Conservation (phyloP, 2,113 vertebrate species). For the Platysteira castanea region DNA sequence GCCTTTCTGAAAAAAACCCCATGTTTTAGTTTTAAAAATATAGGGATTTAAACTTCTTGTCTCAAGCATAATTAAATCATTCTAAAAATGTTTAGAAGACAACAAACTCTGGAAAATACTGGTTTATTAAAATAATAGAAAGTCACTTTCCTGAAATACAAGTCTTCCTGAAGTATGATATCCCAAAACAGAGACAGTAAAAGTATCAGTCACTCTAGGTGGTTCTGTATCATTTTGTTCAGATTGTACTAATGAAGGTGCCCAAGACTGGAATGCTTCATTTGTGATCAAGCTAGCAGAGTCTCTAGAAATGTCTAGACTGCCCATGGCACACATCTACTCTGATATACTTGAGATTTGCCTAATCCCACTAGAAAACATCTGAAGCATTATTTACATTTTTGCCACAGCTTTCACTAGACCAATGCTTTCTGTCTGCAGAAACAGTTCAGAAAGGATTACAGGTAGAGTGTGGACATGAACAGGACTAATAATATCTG, state of each 20-base stretch:
- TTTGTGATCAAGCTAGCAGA: not conserved
- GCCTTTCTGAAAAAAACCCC: not conserved
- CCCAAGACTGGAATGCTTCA: not conserved
- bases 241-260: not conserved
- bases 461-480: not conserved
- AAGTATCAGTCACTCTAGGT: not conserved
- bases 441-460: not conserved
- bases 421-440: slow-evolving; percentile 1
- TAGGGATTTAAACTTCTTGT: not conserved
- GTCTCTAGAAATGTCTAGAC: not conserved
- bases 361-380: not conserved
- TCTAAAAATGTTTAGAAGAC: not conserved
- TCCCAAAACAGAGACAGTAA: not conserved
- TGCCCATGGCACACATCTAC: accelerated
- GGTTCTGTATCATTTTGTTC: not conserved
- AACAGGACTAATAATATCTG: not conserved
- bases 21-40: not conserved
- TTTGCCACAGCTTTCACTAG: not conserved
- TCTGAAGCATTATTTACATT: not conserved
- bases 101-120: not conserved
- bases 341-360: not conserved
- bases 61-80: not conserved
- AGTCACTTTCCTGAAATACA: not conserved
- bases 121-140: not conserved
- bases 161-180: not conserved